phyloP scores from a whole-genome alignment of 2,888 invertebrate genomes.

The Fragum whitleyi region DNA sequence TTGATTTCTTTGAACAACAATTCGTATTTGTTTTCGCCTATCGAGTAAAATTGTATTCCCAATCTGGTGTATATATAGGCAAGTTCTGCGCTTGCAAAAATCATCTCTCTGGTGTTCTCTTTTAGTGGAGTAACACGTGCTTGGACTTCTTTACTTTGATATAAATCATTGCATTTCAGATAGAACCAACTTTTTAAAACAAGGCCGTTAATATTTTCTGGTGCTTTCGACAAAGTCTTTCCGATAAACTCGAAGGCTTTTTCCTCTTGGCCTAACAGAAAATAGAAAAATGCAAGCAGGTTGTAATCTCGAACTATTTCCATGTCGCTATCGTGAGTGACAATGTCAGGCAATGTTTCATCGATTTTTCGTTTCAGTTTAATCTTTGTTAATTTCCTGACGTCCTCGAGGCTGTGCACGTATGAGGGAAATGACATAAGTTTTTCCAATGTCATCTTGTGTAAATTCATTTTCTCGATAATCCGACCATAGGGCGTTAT shows the following conservation, averaged over 20 bases:
- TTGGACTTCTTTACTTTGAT: neutral
- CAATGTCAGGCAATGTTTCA: neutral
- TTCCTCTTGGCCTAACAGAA: conserved; percentile 18
- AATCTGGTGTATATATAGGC: conserved; percentile 37
- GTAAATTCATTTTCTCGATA: too few species aligned
- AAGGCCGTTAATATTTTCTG: conserved; percentile 29
- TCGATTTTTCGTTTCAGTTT: neutral
- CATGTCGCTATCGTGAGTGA: conserved; percentile 23
- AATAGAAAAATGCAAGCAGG: conserved; percentile 38
- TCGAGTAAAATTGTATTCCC: conserved; percentile 32
- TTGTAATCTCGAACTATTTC: conserved; percentile 34
- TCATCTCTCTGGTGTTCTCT: neutral
- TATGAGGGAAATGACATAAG: neutral
- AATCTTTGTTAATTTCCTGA: neutral
- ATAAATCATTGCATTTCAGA: conserved; percentile 11
- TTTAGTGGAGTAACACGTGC: conserved; percentile 6
- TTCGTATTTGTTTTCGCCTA: conserved; percentile 22
- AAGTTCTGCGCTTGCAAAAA: conserved; percentile 43
- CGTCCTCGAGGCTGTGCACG: neutral
- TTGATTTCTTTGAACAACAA: conserved; percentile 15
- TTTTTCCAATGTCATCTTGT: neutral
- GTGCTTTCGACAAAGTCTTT: neutral
- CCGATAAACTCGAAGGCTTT: conserved; percentile 27
- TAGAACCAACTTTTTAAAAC: conserved; percentile 37
- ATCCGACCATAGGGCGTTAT: too few species aligned